Base-by-base conservation (phyloP, 2,113 vertebrate species). In the Benitochromis conjunctus region DNA sequence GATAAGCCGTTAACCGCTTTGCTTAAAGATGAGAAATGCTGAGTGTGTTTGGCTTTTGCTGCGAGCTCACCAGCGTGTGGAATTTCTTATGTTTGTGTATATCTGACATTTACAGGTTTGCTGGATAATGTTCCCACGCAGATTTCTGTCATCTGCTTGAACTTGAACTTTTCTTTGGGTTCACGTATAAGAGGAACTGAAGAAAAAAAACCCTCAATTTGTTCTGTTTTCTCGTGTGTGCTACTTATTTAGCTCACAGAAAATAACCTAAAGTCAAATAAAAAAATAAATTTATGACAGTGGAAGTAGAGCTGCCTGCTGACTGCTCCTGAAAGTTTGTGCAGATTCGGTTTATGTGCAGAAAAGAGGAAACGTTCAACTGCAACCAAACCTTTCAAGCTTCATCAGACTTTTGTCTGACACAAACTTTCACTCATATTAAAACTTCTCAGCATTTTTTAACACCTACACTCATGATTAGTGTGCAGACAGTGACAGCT, bases 31-130 rank as follows among this genome's bases (percentile, higher is more conserved):
- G n/a, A 60, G 71, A 76, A 76, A 53, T 1, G 12, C 21, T 57
- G 81, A 48, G 58, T 41, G 74, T 85, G 43, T 60, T 56, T 74
- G 18, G 46, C 9, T 16, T 69, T 12, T 12, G 4, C 14, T 56
- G 56, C 53, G 6, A 81, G 34, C 48, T 86, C 90, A 90, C 60
- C 78, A 76, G 60, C 29, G 19, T 90, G 91, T 80, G 89, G 91
- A 92, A 92, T 93, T 87, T 94, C 74, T 86, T 88, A 86, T 79
- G 55, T 83, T 71, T 84, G 79, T 89, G 91, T 51, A 41, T 82
- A 64, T 80, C 55, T 80, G 71, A 53, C 24, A 62, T 90, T 88
- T 83, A 83, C 82, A 84, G 26, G 80, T 85, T 83, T 77, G 79
- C 55, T 86, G 46, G 78, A 84, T 80, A 76, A 58, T 60, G 55